phyloP scores from a whole-genome alignment of 2,113 vertebrate species.

The Neoarius graeffei region DNA sequence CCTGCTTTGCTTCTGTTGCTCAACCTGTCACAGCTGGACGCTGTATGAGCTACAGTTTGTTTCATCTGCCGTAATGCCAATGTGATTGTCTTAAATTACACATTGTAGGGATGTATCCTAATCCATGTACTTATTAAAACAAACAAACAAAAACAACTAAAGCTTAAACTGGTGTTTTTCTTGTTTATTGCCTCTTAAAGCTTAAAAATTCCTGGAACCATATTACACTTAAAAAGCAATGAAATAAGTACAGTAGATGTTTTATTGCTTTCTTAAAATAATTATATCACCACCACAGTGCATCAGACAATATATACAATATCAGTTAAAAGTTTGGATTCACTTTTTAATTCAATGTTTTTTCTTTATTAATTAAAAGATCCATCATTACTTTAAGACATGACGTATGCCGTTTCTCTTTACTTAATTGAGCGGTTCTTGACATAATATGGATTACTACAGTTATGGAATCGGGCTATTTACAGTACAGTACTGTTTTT shows the following conservation, averaged over 20 bases:
- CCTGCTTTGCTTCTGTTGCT: background rate
- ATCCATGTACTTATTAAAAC: background rate
- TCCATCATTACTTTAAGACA: too few species aligned
- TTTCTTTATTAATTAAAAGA: too few species aligned
- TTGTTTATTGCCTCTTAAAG: conserved; percentile 2
- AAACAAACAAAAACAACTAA: conserved; percentile 13
- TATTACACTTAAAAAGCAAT: background rate
- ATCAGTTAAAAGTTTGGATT: too few species aligned
- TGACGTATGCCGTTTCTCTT: too few species aligned
- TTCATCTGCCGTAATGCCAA: background rate
- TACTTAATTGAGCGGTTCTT: too few species aligned
- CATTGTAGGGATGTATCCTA: background rate
- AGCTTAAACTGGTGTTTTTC: background rate
- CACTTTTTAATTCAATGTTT: too few species aligned
- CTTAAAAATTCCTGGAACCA: background rate
- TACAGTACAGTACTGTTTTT: too few species aligned
- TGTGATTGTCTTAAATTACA: background rate
- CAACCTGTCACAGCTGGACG: background rate
- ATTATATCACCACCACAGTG: background rate
- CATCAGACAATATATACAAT: background rate
- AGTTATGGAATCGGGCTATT: too few species aligned
- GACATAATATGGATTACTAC: too few species aligned
- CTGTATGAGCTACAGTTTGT: background rate
- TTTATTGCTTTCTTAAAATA: background rate
- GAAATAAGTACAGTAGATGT: too few species aligned